Conservation (phyloP, 2,888 invertebrate species). For the Glyphotaelius pellucidus region DNA sequence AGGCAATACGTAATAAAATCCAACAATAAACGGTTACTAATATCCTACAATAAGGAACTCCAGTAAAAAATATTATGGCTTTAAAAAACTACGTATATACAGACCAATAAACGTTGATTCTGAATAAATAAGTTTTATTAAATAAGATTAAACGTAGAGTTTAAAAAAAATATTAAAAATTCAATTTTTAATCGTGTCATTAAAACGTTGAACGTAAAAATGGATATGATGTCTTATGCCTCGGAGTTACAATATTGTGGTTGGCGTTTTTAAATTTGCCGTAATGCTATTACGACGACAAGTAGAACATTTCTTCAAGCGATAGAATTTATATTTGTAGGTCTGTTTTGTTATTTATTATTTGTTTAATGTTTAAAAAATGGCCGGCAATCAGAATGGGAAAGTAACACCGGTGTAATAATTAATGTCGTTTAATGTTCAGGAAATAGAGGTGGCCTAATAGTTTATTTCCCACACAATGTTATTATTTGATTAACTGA, state of each 20-base stretch:
- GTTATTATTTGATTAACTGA: neutral
- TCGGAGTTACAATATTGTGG: neutral
- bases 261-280: neutral
- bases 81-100: too few species aligned
- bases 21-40: too few species aligned
- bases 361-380: neutral
- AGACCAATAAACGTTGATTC: too few species aligned
- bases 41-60: too few species aligned
- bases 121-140: too few species aligned
- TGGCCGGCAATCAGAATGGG: neutral
- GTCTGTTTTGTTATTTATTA: neutral
- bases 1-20: too few species aligned
- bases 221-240: neutral
- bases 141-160: too few species aligned
- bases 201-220: too few species aligned
- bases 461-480: neutral
- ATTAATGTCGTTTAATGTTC: neutral
- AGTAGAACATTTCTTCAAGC: neutral
- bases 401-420: neutral
- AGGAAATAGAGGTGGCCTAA: neutral
- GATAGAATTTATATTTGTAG: neutral
- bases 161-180: too few species aligned
- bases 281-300: neutral
- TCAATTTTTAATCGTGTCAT: too few species aligned
- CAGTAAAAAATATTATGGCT: too few species aligned